Evolutionary conservation across 2,888 invertebrate genomes (phyloP).

Genomic region (Lucinisca nassula): DNA sequence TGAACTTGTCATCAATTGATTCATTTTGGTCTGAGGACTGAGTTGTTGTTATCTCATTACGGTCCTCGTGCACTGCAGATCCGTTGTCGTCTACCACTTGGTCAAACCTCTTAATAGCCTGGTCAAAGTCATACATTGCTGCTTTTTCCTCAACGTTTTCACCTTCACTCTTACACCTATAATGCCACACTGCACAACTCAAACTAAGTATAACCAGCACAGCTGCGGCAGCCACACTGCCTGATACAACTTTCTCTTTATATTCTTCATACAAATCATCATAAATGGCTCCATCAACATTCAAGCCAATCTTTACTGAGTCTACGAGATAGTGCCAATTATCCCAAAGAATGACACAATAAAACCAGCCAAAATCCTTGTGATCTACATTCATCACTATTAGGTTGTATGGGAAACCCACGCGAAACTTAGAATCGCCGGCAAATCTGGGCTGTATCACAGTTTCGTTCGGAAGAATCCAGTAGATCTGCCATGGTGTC

Average conservation of each 20-base stretch:
- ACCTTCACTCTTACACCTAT: constrained; percentile 65
- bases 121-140: constrained; percentile 50
- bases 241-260: constrained; percentile 66
- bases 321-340: constrained; percentile 53
- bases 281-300: constrained; percentile 73
- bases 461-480: constrained; percentile 57
- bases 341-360: constrained; percentile 68
- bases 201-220: constrained; percentile 57
- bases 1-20: not conserved
- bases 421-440: not conserved
- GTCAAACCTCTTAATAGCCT: constrained; percentile 46
- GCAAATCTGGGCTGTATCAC: constrained; percentile 16
- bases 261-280: constrained; percentile 61
- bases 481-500: constrained; percentile 54
- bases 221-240: constrained; percentile 67
- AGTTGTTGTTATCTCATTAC: not conserved
- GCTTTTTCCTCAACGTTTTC: constrained; percentile 23
- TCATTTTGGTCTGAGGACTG: not conserved
- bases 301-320: constrained; percentile 66
- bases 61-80: not conserved
- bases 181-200: not conserved
- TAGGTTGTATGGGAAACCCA: constrained; percentile 19
- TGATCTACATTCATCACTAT: constrained; percentile 46
- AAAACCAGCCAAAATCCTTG: constrained; percentile 57
- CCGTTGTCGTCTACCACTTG: too few relatives aligned